Evolutionary conservation across 2,888 invertebrate species (phyloP).

Genomic region (Synanthedon myopaeformis): DNA sequence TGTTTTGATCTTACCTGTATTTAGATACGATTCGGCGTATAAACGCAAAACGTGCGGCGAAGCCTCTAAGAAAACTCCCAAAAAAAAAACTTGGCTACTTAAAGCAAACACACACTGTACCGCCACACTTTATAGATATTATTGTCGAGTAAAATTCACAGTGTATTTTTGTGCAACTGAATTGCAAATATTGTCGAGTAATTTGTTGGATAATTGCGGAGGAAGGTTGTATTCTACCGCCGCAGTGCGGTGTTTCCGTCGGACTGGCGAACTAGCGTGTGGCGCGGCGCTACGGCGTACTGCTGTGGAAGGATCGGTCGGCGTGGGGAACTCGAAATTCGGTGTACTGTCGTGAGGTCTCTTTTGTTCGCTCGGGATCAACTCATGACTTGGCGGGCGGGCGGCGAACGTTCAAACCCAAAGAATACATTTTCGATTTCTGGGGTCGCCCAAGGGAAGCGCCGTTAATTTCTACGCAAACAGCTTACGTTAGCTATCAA

Average conservation of each 20-base stretch:
- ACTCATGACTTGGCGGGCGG: no score
- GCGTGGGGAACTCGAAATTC: no score
- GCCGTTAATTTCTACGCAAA: conserved; percentile 20
- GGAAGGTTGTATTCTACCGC: conserved; percentile 32
- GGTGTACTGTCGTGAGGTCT: no score
- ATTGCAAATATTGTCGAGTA: conserved; percentile 16
- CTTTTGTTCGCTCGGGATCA: no score
- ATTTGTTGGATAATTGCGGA: conserved; percentile 10
- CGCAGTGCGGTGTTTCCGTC: conserved; percentile 54
- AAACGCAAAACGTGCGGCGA: conserved; percentile 26
- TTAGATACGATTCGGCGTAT: conserved; percentile 36
- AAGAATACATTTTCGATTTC: conserved; percentile 3
- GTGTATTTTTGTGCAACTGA: conserved; percentile 9
- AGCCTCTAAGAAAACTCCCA: conserved; percentile 33
- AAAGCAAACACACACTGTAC: conserved; percentile 6
- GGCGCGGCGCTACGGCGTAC: conserved; percentile 13
- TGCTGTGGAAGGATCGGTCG: conserved; percentile 8
- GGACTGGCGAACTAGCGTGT: conserved; percentile 31
- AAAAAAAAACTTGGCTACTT: conserved; percentile 17
- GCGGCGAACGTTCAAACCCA: background rate
- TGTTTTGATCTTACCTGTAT: conserved; percentile 40
- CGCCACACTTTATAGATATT: conserved; percentile 3
- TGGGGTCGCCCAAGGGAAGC: conserved; percentile 19
- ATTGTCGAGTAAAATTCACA: background rate
- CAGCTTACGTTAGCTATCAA: background rate